Percentiles rank a stretch among this genome's conserved stretches.
Evolutionary conservation across 1,140 invertebrate species (phyloP).

Genomic region (Lutraria rhynchaena): DNA sequence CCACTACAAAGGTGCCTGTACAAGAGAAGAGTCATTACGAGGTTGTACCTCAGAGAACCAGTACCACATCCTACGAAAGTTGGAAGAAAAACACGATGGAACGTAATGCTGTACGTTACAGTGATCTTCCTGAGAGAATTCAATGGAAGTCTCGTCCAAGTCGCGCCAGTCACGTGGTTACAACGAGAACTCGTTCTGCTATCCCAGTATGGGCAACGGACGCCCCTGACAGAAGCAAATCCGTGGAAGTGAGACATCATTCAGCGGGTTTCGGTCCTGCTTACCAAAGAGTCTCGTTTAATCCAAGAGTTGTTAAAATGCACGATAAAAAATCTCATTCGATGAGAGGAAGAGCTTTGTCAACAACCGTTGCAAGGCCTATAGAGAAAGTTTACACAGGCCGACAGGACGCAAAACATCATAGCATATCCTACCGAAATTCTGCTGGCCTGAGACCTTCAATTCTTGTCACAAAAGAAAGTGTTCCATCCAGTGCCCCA

Average conservation of each 20-base stretch:
- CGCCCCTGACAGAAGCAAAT: not conserved
- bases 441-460: slow-evolving; percentile 1
- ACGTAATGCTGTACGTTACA: slow-evolving; percentile 28
- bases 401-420: slow-evolving; percentile 30
- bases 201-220: slow-evolving; percentile 26
- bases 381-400: slow-evolving; percentile 47
- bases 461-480: slow-evolving; percentile 21
- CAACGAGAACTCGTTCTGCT: slow-evolving; percentile 33
- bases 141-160: slow-evolving; percentile 32
- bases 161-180: slow-evolving; percentile 33
- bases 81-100: slow-evolving; percentile 54
- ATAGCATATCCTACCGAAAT: slow-evolving; percentile 24
- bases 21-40: not conserved
- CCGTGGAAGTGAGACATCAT: slow-evolving; percentile 38
- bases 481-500: not conserved
- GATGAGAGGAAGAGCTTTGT: slow-evolving; percentile 11
- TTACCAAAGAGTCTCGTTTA: slow-evolving; percentile 34
- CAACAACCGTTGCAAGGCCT: slow-evolving; percentile 35
- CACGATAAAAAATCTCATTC: slow-evolving; percentile 44
- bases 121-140: slow-evolving; percentile 42
- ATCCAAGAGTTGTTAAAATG: slow-evolving; percentile 29
- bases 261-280: slow-evolving; percentile 11
- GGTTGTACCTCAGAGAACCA: not conserved
- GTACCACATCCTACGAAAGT: slow-evolving; percentile 42
- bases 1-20: not conserved